Conservation (phyloP, 2,113 vertebrate genomes). For the Leptobrachium ailaonicum region DNA sequence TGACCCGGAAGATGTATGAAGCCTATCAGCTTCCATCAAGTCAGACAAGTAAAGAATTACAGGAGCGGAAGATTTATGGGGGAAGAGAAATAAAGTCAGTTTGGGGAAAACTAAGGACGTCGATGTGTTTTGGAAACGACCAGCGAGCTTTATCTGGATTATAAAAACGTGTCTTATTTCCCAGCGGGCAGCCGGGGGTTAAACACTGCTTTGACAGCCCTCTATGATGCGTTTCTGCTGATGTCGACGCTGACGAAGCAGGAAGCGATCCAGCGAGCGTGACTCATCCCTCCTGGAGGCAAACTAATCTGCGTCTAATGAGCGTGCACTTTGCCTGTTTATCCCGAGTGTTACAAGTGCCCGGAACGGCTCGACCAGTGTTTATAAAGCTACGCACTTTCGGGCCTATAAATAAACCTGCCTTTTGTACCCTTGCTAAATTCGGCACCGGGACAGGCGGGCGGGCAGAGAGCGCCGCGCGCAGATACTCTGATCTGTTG, state of each 20-base stretch:
- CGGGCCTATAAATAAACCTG: conserved; percentile 10
- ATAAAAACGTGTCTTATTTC: not conserved
- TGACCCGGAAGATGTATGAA: too few species aligned
- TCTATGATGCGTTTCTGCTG: not conserved
- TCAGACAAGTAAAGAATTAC: too few species aligned
- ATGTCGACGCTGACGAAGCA: not conserved
- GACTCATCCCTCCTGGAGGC: conserved; percentile 4
- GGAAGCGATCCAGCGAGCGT: not conserved
- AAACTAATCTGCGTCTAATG: not conserved
- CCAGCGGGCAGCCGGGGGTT: not conserved
- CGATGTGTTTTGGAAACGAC: not conserved
- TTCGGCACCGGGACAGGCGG: not conserved
- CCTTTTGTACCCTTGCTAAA: not conserved
- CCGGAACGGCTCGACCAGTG: not conserved
- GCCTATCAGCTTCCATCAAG: too few species aligned
- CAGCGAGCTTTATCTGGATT: not conserved
- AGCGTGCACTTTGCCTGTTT: conserved; percentile 2
- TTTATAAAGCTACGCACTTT: conserved; percentile 4
- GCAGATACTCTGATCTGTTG: not conserved
- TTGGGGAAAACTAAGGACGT: too few species aligned
- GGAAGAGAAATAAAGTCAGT: too few species aligned
- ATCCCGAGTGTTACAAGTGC: not conserved
- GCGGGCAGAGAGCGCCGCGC: not conserved
- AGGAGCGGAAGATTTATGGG: too few species aligned
- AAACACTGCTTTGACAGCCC: not conserved